A percentile compares a stretch with the other conserved stretches of the same genome.
These are phyloP conservation scores for Diarsia dahlii DNA, from an alignment of 2,888 invertebrate genomes.

Conservation along the genomic window DNA sequence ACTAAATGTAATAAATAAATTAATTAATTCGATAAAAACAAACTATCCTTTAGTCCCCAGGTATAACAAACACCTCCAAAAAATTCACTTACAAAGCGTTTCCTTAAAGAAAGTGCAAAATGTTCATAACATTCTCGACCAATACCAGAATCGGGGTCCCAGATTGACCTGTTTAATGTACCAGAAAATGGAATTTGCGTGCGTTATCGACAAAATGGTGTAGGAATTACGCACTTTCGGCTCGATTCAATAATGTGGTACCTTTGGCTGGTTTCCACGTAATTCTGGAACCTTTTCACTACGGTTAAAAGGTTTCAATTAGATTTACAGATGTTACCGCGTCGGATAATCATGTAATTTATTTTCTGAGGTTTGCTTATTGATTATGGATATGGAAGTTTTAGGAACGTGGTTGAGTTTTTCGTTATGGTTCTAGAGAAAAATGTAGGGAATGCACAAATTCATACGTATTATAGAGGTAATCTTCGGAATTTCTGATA, in stretches of 20 bases:
- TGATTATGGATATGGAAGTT: background rate
- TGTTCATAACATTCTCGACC: slow-evolving; percentile 52
- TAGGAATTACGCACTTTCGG: slow-evolving; percentile 61
- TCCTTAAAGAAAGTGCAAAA: slow-evolving; percentile 6
- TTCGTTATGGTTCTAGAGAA: background rate
- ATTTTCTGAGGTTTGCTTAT: slow-evolving; percentile 36
- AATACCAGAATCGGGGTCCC: slow-evolving; percentile 55
- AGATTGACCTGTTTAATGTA: slow-evolving; percentile 84
- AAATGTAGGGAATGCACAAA: background rate
- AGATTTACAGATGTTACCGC: slow-evolving; percentile 61
- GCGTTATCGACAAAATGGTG: slow-evolving; percentile 77
- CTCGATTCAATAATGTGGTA: slow-evolving; percentile 57
- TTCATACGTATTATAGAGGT: background rate
- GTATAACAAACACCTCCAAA: slow-evolving; percentile 20
- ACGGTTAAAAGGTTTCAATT: slow-evolving; percentile 65
- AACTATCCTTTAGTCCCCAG: background rate
- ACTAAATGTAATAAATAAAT: no score
- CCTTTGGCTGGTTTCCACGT: slow-evolving; percentile 45
- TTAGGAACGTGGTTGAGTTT: background rate
- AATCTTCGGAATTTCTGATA: background rate
- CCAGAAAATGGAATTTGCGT: slow-evolving; percentile 85
- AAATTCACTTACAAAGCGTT: slow-evolving; percentile 27
- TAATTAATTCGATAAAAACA: background rate
- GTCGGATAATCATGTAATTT: slow-evolving; percentile 52
- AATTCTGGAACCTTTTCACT: slow-evolving; percentile 53